Percentiles rank a stretch among this genome's conserved stretches.
Conservation (phyloP, 2,888 invertebrate genomes). For the Diploptera punctata region DNA sequence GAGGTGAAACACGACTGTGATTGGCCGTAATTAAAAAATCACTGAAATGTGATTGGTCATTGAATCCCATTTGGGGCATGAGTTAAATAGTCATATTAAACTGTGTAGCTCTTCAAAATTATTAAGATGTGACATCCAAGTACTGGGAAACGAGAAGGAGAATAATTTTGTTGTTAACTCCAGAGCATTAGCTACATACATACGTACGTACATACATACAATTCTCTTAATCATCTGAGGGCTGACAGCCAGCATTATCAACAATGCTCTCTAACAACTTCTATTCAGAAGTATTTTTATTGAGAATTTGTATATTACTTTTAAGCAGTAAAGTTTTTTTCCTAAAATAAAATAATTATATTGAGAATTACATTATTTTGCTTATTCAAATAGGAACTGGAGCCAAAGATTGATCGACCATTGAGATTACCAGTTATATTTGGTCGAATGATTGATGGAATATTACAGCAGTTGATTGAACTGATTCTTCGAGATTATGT, state of each 20-base stretch:
- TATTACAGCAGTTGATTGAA: conserved; percentile 83
- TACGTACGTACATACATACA: neutral
- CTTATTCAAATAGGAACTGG: conserved; percentile 27
- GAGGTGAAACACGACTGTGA: no score
- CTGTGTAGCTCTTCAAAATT: no score
- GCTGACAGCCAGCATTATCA: neutral
- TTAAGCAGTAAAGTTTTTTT: neutral
- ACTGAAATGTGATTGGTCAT: no score
- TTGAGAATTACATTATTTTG: neutral
- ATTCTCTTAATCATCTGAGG: neutral
- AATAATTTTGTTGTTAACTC: no score
- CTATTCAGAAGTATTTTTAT: no score
- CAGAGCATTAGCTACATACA: no score
- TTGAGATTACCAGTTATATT: conserved; percentile 78
- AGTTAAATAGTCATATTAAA: no score
- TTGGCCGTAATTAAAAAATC: no score
- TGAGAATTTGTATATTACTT: neutral
- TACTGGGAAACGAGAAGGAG: no score
- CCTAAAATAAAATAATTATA: neutral
- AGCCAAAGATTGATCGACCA: conserved; percentile 45
- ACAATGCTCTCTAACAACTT: no score
- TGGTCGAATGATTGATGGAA: conserved; percentile 82
- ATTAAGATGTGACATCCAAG: no score
- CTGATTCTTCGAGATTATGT: conserved; percentile 81
- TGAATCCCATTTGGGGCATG: no score